Conservation (phyloP, 2,797 vertebrate species). For the Furcifer pardalis region DNA sequence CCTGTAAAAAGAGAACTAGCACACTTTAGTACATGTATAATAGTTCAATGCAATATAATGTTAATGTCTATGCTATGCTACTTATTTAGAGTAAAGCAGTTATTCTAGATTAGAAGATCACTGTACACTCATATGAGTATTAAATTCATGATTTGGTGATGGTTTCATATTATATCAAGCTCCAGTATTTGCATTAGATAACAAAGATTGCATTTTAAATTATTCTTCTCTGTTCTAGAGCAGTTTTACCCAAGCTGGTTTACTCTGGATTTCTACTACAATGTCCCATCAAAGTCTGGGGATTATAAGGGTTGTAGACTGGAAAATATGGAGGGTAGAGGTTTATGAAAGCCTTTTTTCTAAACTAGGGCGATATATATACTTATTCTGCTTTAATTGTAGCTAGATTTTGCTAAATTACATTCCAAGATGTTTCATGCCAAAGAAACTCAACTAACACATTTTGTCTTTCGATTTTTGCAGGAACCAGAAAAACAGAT, state of each 20-base stretch:
- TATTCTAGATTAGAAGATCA: too few species aligned
- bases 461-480: constrained; percentile 44
- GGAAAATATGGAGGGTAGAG: neutral
- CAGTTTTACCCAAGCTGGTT: neutral
- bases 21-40: too few species aligned
- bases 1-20: too few species aligned
- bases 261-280: neutral
- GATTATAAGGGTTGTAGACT: neutral
- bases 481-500: constrained; percentile 67
- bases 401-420: neutral
- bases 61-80: too few species aligned
- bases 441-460: constrained; percentile 34
- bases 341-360: neutral
- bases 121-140: too few species aligned
- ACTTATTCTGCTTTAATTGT: neutral
- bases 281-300: neutral
- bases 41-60: too few species aligned
- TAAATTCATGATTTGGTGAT: too few species aligned
- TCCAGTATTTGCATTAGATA: neutral
- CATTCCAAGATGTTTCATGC: constrained; percentile 2
- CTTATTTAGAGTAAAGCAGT: too few species aligned
- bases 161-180: neutral
- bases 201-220: neutral
- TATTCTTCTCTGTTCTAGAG: neutral
- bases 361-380: neutral